These are phyloP conservation scores for Oreochromis tanganicae DNA, from an alignment of 2,113 vertebrate species.

Conservation along the genomic window DNA sequence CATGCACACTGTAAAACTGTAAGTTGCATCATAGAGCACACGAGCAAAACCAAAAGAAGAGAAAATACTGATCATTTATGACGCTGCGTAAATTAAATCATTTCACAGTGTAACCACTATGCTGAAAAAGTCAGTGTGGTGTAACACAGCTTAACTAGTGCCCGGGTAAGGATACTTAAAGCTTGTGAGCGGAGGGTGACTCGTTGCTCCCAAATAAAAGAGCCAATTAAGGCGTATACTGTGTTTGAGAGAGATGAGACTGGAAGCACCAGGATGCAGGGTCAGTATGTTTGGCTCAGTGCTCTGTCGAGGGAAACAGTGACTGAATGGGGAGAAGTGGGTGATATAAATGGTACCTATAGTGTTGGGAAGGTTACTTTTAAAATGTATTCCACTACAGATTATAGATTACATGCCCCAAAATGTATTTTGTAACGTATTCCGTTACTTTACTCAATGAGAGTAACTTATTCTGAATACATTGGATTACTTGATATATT, in stretches of 20 bases:
- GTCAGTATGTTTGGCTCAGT: background rate
- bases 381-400: background rate
- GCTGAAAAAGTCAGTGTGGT: background rate
- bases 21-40: background rate
- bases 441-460: background rate
- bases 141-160: background rate
- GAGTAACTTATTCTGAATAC: accelerated
- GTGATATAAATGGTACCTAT: background rate
- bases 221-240: background rate
- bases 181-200: background rate
- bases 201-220: background rate
- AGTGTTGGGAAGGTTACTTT: background rate
- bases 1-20: background rate
- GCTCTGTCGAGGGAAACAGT: background rate
- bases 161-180: background rate
- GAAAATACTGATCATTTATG: background rate
- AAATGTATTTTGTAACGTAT: background rate
- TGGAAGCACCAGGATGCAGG: background rate
- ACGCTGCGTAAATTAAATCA: background rate
- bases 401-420: background rate
- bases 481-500: background rate
- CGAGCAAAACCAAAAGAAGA: background rate
- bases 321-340: background rate
- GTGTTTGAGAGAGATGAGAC: background rate
- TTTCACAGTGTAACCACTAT: background rate